phyloP scores from a whole-genome alignment of 2,113 vertebrate genomes.

The Falco punctatus region DNA sequence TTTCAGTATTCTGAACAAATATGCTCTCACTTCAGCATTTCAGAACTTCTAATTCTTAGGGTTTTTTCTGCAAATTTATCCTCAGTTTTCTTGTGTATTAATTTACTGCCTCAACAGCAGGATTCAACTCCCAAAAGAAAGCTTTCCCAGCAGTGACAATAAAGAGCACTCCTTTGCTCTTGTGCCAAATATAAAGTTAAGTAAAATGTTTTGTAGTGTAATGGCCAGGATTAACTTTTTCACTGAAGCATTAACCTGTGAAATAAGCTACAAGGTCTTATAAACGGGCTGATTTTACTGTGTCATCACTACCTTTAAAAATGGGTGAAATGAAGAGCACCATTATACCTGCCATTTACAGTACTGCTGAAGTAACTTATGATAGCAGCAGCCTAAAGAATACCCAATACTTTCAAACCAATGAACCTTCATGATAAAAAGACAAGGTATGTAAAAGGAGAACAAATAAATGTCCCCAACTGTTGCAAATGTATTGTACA shows the following conservation, averaged over 20 bases:
- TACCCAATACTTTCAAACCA: not conserved
- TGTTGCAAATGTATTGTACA: not conserved
- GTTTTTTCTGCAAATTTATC: not conserved
- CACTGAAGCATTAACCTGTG: not conserved
- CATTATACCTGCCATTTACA: not conserved
- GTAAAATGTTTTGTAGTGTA: not conserved
- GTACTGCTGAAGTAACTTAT: not conserved
- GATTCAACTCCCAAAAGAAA: not conserved
- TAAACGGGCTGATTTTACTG: not conserved
- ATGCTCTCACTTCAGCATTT: not conserved
- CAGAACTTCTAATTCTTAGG: not conserved
- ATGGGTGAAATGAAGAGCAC: not conserved
- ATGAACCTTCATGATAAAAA: not conserved
- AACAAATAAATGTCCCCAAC: not conserved
- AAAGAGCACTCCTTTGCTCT: not conserved
- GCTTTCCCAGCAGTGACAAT: not conserved
- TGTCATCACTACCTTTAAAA: not conserved
- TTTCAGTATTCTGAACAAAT: not conserved
- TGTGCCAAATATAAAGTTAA: not conserved
- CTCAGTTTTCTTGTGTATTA: not conserved
- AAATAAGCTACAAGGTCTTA: not conserved
- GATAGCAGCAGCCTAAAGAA: not conserved
- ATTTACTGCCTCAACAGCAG: not conserved
- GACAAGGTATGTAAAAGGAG: not conserved
- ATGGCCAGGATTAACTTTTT: not conserved